Percentiles rank a stretch among this genome's conserved stretches.
Conservation (phyloP, 2,888 invertebrate genomes). For the Zelleria hepariella region DNA sequence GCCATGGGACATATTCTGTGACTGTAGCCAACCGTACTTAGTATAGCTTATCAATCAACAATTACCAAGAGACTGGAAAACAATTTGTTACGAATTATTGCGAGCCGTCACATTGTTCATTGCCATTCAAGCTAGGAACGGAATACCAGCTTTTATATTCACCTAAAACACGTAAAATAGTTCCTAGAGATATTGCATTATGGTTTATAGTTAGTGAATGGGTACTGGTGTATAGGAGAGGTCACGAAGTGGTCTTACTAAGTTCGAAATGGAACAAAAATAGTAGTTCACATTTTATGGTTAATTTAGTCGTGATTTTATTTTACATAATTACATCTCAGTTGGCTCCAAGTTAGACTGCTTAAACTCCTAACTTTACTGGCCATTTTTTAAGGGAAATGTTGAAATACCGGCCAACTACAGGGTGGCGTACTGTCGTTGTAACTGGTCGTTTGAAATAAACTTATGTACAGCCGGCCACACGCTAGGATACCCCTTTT, state of each 20-base stretch:
- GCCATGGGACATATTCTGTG: no score
- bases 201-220: not conserved
- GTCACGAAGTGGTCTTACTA: conserved; percentile 5
- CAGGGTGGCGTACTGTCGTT: no score
- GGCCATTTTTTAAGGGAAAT: no score
- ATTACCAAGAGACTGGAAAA: not conserved
- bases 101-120: not conserved
- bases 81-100: conserved; percentile 3
- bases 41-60: not conserved
- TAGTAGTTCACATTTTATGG: conserved; percentile 10
- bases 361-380: not conserved
- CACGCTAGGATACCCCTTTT: no score
- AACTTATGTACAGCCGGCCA: no score
- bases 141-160: not conserved
- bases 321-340: not conserved
- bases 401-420: no score
- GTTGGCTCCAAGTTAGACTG: not conserved
- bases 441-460: no score
- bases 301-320: not conserved
- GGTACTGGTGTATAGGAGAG: not conserved
- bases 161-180: not conserved
- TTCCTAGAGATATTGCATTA: not conserved
- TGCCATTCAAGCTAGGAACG: not conserved
- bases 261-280: conserved; percentile 12
- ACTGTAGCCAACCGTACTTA: no score